phyloP scores from a whole-genome alignment of 2,888 invertebrate species.

The Noctua janthina region DNA sequence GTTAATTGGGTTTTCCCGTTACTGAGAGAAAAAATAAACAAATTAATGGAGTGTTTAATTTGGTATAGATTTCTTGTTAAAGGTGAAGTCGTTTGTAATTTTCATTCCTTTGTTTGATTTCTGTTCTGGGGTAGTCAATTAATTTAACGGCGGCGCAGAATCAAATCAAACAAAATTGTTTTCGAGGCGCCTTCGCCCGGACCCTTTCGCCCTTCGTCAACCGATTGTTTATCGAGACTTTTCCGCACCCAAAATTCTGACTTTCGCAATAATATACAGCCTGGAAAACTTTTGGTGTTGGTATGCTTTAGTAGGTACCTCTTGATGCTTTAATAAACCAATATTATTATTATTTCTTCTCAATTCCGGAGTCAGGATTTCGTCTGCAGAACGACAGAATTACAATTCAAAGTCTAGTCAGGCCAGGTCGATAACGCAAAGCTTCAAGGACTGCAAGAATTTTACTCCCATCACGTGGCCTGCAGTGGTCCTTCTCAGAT shows the following conservation, averaged over 20 bases:
- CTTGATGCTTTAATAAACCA: background rate
- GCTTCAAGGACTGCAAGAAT: background rate
- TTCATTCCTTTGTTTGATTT: conserved; percentile 36
- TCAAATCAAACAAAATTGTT: conserved; percentile 50
- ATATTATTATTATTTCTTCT: background rate
- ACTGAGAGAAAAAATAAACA: conserved; percentile 5
- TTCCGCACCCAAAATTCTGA: conserved; percentile 29
- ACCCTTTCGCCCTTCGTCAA: conserved; percentile 35
- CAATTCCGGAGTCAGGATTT: background rate
- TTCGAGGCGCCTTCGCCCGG: conserved; percentile 1
- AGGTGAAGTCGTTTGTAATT: conserved; percentile 16
- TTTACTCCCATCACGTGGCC: conserved; percentile 91
- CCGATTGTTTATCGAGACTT: conserved; percentile 39
- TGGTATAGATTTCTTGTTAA: conserved; percentile 1
- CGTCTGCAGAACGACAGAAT: background rate
- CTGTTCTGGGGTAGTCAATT: conserved; percentile 31
- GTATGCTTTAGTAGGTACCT: background rate
- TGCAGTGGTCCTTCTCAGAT: conserved; percentile 91
- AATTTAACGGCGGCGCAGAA: conserved; percentile 29
- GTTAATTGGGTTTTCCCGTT: background rate
- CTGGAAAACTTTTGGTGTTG: conserved; percentile 25
- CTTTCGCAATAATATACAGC: conserved; percentile 21
- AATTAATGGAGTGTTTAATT: conserved; percentile 1
- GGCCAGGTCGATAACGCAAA: background rate
- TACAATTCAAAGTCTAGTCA: background rate